Base-by-base conservation (phyloP, 2,797 vertebrate species). In the Artibeus jamaicensis region DNA sequence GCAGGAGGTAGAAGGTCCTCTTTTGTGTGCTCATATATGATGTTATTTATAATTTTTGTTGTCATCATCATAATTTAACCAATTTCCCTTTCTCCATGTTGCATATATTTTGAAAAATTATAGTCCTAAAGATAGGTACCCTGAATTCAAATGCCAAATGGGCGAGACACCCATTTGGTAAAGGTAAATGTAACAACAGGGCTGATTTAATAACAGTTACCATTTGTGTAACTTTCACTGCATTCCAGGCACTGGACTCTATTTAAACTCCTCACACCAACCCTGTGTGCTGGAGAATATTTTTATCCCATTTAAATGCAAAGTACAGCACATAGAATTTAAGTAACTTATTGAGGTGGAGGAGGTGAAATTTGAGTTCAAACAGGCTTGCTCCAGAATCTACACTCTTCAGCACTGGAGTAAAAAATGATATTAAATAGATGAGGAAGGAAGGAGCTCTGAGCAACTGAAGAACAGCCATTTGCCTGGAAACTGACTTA, bases 31-130 rank as follows among this genome's bases (percentile, higher is more conserved):
- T 86, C 14, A 1, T 74, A 65, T 50, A 65, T 50, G 34, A 39
- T 34, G 68, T 32, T 57, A 32, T 50, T 94, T 94, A 89, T 37
- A 89, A 62, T 6, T 76, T 83, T 76, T 91, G 73, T 65, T 48
- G 32, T 14, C 39, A 70, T 81, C 42, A 6, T 11, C 71, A 7
- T 59, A 19, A 42, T 53, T 85, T 91, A 87, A 48, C 4, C 19
- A 46, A 73, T 34, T 89, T 21, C 11, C 15, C n/a, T 53, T 85
- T 93, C 8, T 19, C 15, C 10, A 26, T 29, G 14, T 59, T 68
- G 65, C 15, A 19, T 65, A 9, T 68, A 19, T 91, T 77, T 93
- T 65, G n/a, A 70, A 57, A 57, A 39, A 39, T 39, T 74, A 39
- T 76, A 77, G 5, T 46, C 22, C 50, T 95, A 81, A 83, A 93